Percentiles rank a stretch among this genome's conserved stretches.
phyloP scores from a whole-genome alignment of 2,888 invertebrate species.

The Sinelater perroti region DNA sequence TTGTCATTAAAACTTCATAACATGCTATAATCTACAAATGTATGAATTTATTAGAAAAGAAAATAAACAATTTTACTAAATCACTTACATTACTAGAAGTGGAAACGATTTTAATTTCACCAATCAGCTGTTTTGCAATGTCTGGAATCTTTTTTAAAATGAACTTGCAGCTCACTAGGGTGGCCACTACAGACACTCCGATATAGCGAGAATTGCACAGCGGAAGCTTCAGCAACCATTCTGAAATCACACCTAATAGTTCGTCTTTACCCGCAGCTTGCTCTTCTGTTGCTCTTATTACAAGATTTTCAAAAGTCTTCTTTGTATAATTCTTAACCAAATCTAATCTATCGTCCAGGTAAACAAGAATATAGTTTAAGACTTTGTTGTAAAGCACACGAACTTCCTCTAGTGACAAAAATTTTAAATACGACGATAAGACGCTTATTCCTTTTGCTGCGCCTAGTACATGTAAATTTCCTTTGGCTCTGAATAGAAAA shows the following conservation, averaged over 20 bases:
- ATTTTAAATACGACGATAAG: conserved; percentile 48
- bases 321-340: conserved; percentile 68
- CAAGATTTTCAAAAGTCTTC: conserved; percentile 62
- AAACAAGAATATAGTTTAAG: conserved; percentile 65
- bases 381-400: conserved; percentile 53
- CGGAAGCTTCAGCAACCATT: conserved; percentile 19
- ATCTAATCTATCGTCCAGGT: conserved; percentile 72
- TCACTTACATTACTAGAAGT: conserved; percentile 15
- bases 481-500: conserved; percentile 50
- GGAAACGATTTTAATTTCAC: conserved; percentile 53
- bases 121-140: conserved; percentile 56
- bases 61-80: neutral
- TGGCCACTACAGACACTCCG: conserved; percentile 48
- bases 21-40: conserved; percentile 63
- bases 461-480: conserved; percentile 51
- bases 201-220: conserved; percentile 47
- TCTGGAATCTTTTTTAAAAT: conserved; percentile 55
- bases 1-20: conserved; percentile 65
- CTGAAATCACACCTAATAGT: conserved; percentile 13
- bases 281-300: conserved; percentile 55
- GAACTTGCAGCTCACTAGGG: conserved; percentile 53
- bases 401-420: conserved; percentile 46
- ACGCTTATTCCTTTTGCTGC: conserved; percentile 50
- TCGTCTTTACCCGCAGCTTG: conserved; percentile 4
- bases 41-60: conserved; percentile 27